A percentile compares a stretch with the other conserved stretches of the same genome.
Conservation (phyloP, 2,888 invertebrate genomes). For the Silvanus unidentatus region DNA sequence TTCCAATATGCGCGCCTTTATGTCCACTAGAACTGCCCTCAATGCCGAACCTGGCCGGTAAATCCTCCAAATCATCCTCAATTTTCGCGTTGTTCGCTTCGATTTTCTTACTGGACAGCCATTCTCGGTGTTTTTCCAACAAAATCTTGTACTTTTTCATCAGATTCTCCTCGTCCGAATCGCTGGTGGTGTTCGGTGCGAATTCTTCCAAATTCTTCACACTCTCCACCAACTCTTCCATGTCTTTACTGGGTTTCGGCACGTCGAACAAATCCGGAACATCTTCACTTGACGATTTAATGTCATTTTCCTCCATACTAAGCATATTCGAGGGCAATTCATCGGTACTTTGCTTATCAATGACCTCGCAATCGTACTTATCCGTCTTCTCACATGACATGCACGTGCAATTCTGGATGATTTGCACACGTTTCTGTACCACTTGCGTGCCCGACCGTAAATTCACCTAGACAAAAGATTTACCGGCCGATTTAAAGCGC, state of each 20-base stretch:
- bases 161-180: background rate
- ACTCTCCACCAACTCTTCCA: too few species aligned
- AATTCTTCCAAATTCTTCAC: constrained; percentile 10
- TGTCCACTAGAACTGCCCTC: constrained; percentile 33
- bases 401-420: constrained; percentile 62
- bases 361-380: constrained; percentile 45
- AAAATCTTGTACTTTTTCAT: background rate
- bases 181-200: constrained; percentile 1
- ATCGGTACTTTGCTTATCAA: constrained; percentile 44
- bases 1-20: constrained; percentile 31
- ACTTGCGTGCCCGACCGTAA: constrained; percentile 52
- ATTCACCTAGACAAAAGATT: constrained; percentile 47
- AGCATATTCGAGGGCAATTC: constrained; percentile 44
- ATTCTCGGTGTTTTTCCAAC: background rate
- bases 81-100: background rate
- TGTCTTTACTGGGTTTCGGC: constrained; percentile 28
- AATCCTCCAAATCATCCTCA: constrained; percentile 10
- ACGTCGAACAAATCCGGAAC: constrained; percentile 37
- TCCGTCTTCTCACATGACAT: constrained; percentile 53
- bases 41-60: constrained; percentile 32
- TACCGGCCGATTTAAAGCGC: background rate
- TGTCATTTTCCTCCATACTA: constrained; percentile 26
- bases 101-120: background rate
- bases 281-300: constrained; percentile 31
- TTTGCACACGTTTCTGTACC: constrained; percentile 57